phyloP scores from a whole-genome alignment of 2,113 vertebrate species.

The Poecile atricapillus region DNA sequence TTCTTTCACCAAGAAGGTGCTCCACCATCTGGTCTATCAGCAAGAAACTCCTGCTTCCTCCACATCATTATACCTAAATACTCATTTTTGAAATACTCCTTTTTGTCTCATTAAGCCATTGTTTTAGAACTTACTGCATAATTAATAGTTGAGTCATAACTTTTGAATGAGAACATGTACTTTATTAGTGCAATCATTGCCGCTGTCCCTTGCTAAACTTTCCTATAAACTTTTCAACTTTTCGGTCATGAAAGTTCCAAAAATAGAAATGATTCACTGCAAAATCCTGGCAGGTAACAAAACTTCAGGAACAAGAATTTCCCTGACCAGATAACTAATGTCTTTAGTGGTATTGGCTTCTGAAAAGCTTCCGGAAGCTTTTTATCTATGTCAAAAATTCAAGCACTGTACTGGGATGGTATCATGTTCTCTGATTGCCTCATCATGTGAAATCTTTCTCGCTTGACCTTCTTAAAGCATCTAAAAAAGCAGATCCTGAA shows the following conservation, averaged over 20 bases:
- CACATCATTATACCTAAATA: neutral
- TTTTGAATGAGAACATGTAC: neutral
- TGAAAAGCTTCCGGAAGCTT: neutral
- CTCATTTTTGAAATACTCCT: neutral
- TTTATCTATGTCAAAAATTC: neutral
- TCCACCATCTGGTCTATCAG: neutral
- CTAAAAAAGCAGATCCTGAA: neutral
- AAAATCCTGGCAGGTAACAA: neutral
- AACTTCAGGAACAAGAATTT: neutral
- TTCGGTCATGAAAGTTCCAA: neutral
- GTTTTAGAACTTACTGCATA: neutral
- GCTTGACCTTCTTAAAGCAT: neutral
- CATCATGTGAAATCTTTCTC: neutral
- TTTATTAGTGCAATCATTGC: neutral
- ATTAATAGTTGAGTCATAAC: neutral
- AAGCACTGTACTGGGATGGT: neutral
- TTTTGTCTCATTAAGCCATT: neutral
- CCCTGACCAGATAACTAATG: neutral
- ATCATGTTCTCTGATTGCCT: neutral
- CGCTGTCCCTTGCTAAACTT: neutral
- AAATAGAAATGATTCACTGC: neutral
- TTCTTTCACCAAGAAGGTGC: neutral
- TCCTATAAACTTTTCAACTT: neutral
- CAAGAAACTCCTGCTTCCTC: neutral
- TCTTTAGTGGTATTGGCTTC: neutral